Evolutionary conservation across 2,888 invertebrate species (phyloP).

Genomic region (Escarpia spicata): DNA sequence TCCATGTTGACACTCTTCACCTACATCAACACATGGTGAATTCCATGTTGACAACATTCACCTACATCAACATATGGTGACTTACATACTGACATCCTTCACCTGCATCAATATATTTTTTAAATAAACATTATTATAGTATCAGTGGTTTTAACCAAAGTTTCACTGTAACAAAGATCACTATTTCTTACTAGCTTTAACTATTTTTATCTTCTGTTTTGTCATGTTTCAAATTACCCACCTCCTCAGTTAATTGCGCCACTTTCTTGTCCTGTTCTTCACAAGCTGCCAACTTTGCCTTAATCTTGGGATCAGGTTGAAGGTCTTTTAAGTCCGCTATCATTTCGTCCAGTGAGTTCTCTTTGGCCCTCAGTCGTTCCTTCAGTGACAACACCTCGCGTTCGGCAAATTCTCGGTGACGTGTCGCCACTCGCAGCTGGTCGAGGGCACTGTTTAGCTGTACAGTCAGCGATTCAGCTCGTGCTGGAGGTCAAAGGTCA

Average conservation of each 20-base stretch:
- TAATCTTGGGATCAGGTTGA: background rate
- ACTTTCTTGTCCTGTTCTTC: background rate
- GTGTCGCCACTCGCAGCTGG: background rate
- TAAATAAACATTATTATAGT: too few relatives aligned
- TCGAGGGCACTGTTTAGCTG: background rate
- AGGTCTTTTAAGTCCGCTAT: background rate
- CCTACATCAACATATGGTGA: too few relatives aligned
- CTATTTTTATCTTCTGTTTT: too few relatives aligned
- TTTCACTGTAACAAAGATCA: too few relatives aligned
- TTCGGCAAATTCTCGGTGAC: background rate
- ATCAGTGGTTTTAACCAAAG: too few relatives aligned
- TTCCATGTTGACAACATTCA: too few relatives aligned
- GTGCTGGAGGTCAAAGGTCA: background rate
- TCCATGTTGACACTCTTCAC: too few relatives aligned
- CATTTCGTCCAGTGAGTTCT: background rate
- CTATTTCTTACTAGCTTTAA: too few relatives aligned
- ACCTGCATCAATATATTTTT: too few relatives aligned
- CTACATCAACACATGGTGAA: too few relatives aligned
- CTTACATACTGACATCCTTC: too few relatives aligned
- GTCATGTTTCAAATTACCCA: background rate
- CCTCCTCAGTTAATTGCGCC: background rate
- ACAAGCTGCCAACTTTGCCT: background rate
- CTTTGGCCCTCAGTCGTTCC: conserved; percentile 16
- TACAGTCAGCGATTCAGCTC: background rate
- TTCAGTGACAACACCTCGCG: background rate